Percentiles rank a stretch among this genome's conserved stretches.
phyloP scores from a whole-genome alignment of 2,888 invertebrate genomes.

The Lottia gigantea region DNA sequence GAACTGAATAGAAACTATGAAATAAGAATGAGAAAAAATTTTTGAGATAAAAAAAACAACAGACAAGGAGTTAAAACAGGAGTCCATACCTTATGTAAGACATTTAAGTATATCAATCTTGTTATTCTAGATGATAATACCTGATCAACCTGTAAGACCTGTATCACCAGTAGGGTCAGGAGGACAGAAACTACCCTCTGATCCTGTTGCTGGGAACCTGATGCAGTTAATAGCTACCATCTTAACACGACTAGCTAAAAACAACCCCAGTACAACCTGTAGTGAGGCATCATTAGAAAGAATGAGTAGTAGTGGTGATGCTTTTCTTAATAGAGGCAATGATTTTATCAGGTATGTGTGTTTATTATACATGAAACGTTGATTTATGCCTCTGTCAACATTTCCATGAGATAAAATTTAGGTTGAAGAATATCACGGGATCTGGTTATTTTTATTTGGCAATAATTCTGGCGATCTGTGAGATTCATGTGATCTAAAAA shows the following conservation, averaged over 20 bases:
- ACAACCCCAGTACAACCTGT: slow-evolving; percentile 56
- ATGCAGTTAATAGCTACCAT: slow-evolving; percentile 58
- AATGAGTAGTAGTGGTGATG: slow-evolving; percentile 58
- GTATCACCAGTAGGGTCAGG: background rate
- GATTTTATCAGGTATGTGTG: slow-evolving; percentile 66
- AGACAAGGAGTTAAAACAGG: background rate
- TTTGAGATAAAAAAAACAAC: no score
- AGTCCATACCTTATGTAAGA: no score
- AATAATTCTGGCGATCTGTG: no score
- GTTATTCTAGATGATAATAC: slow-evolving; percentile 20
- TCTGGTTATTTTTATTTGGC: background rate
- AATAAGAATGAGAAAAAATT: background rate
- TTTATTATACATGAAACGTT: background rate
- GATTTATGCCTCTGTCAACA: background rate
- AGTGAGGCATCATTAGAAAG: slow-evolving; percentile 60
- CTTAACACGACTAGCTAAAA: slow-evolving; percentile 60
- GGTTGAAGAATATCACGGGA: background rate
- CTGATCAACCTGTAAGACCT: slow-evolving; percentile 16
- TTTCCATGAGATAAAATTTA: background rate
- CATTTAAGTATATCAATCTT: no score
- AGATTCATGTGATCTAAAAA: no score
- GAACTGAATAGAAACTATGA: background rate
- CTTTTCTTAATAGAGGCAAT: slow-evolving; percentile 60
- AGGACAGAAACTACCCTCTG: slow-evolving; percentile 57
- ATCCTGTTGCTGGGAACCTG: slow-evolving; percentile 63